These are phyloP conservation scores for Myanophis thanlyinensis DNA, from an alignment of 2,113 vertebrate genomes.

Conservation along the genomic window DNA sequence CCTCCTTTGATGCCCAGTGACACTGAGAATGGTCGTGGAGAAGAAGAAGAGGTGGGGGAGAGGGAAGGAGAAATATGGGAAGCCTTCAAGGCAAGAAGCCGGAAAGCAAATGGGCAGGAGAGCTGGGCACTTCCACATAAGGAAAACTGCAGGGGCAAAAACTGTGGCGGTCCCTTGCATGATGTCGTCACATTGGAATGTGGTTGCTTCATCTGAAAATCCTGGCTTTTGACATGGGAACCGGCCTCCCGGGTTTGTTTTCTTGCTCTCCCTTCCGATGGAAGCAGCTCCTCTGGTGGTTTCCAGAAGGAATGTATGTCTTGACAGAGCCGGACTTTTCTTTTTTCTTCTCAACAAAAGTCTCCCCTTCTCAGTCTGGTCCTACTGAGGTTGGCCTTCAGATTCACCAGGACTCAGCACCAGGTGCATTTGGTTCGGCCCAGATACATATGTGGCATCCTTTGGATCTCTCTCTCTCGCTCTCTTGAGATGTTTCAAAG, in stretches of 20 bases:
- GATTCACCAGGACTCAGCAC: not conserved
- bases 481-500: not conserved
- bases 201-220: not conserved
- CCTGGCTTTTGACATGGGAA: constrained; percentile 1
- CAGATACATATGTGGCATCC: not conserved
- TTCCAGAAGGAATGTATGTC: rapidly evolving
- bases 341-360: not conserved
- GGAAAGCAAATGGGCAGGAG: not conserved
- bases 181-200: not conserved
- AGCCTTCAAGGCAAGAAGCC: not conserved
- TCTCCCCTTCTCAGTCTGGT: not conserved
- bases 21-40: not conserved
- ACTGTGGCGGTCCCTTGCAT: not conserved
- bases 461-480: not conserved
- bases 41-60: too few species aligned
- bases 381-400: not conserved
- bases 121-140: constrained; percentile 7
- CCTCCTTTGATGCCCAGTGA: not conserved
- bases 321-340: too few species aligned
- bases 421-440: not conserved
- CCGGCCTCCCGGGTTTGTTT: not conserved
- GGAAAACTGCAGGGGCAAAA: not conserved
- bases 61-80: not conserved
- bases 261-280: not conserved
- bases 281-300: not conserved